These are phyloP conservation scores for Macrobrachium rosenbergii DNA, from an alignment of 1,140 invertebrate genomes.

Conservation along the genomic window DNA sequence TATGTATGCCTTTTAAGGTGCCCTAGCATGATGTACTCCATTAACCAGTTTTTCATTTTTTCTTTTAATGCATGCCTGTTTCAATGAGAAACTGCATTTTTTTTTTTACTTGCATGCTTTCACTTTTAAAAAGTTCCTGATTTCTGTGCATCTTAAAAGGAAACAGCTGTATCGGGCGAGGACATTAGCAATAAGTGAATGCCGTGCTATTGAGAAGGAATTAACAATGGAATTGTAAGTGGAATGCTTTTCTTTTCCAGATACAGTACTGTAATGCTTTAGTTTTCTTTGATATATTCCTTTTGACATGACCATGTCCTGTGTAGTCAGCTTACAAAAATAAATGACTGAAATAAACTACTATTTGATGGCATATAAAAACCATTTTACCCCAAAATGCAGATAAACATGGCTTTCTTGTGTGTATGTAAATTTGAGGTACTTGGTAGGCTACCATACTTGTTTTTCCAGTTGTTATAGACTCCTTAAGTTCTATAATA, in stretches of 20 bases:
- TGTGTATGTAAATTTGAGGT: too few relatives aligned
- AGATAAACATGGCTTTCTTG: too few relatives aligned
- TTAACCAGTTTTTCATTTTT: background rate
- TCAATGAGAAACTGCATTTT: background rate
- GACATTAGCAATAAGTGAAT: conserved; percentile 38
- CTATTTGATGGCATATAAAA: too few relatives aligned
- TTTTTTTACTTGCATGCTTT: conserved; percentile 19
- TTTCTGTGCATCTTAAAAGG: conserved; percentile 29
- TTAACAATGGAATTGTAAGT: conserved; percentile 38
- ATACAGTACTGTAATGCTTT: background rate
- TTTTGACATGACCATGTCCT: too few relatives aligned
- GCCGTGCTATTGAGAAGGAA: conserved; percentile 1
- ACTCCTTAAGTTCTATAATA: too few relatives aligned
- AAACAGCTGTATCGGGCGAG: conserved; percentile 35
- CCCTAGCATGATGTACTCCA: too few relatives aligned
- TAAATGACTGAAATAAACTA: too few relatives aligned
- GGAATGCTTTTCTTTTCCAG: background rate
- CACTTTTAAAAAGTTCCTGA: conserved; percentile 20
- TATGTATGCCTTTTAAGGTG: background rate
- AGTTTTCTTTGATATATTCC: background rate
- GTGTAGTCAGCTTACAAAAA: too few relatives aligned
- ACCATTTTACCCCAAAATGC: too few relatives aligned
- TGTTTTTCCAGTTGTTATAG: too few relatives aligned
- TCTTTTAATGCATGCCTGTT: background rate
- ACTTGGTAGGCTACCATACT: too few relatives aligned